Conservation (phyloP, 2,113 vertebrate genomes). For the Sinocyclocheilus grahami region DNA sequence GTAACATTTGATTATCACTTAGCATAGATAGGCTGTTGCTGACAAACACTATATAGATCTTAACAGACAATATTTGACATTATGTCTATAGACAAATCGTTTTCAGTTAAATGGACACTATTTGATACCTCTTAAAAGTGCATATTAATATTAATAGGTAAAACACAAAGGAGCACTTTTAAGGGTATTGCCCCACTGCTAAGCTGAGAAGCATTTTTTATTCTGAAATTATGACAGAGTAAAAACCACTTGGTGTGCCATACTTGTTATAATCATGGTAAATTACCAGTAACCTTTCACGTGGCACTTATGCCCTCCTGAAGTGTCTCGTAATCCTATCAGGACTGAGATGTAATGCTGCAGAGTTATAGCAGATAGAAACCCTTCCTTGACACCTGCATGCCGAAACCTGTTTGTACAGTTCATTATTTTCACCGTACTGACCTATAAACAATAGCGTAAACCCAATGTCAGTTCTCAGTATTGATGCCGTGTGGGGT, state of each 20-base stretch:
- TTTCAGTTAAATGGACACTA: not conserved
- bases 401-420: not conserved
- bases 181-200: not conserved
- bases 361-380: not conserved
- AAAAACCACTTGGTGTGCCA: not conserved
- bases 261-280: not conserved
- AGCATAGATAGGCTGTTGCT: not conserved
- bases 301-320: not conserved
- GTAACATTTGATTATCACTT: not conserved
- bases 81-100: not conserved
- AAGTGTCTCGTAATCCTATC: slow-evolving; percentile 1
- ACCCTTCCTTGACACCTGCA: not conserved
- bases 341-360: not conserved
- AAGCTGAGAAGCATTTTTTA: too few species aligned
- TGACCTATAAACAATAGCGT: not conserved
- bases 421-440: not conserved
- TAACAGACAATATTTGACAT: too few species aligned
- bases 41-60: not conserved
- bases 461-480: not conserved
- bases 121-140: not conserved
- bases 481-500: not conserved
- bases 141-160: not conserved
- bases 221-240: too few species aligned
- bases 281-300: not conserved
- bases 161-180: not conserved